phyloP scores from a whole-genome alignment of 2,113 vertebrate genomes.

The Grallaria varia region DNA sequence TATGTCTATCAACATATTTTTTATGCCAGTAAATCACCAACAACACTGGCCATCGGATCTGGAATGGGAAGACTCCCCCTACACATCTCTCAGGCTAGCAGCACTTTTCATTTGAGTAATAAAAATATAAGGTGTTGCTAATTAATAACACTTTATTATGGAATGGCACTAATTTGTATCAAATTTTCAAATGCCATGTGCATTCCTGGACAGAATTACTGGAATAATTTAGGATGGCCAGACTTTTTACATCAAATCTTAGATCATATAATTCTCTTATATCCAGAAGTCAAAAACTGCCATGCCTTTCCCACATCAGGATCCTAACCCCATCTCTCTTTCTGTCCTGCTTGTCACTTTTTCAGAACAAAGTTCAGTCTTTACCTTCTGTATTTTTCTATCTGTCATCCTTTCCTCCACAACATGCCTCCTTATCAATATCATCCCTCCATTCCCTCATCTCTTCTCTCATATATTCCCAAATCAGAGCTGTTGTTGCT shows the following conservation, averaged over 20 bases:
- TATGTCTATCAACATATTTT: background rate
- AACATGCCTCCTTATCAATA: background rate
- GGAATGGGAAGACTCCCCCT: background rate
- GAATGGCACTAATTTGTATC: background rate
- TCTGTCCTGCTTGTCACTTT: background rate
- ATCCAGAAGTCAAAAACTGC: background rate
- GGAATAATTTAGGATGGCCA: background rate
- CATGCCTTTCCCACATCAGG: background rate
- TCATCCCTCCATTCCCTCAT: background rate
- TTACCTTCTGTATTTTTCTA: background rate
- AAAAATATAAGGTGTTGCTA: background rate
- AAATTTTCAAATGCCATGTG: background rate
- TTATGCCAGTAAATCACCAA: background rate
- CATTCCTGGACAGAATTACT: background rate
- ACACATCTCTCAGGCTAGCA: background rate
- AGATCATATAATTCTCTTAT: background rate
- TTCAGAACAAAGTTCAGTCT: background rate
- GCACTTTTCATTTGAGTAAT: background rate
- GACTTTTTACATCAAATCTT: background rate
- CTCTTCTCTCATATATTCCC: background rate
- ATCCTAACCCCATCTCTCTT: background rate
- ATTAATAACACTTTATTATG: background rate
- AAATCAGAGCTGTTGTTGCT: background rate
- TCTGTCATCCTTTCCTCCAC: background rate
- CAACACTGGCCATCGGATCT: background rate